A percentile compares a stretch with the other conserved stretches of the same genome.
Evolutionary conservation across 2,797 vertebrate genomes (phyloP).

Genomic region (Cryptoprocta ferox): DNA sequence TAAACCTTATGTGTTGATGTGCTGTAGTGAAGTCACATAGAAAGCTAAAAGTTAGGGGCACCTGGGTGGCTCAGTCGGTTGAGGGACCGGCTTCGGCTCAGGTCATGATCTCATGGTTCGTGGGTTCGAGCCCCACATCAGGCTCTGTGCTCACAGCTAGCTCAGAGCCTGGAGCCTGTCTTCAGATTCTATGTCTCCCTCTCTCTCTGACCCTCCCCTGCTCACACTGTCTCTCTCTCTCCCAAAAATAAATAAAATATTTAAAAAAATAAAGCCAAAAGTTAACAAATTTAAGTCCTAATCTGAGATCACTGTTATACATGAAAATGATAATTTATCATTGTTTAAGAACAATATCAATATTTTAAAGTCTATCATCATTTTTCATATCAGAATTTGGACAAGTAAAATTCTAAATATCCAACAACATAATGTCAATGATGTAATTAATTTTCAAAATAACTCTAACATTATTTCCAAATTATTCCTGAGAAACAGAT

Average conservation of each 20-base stretch:
- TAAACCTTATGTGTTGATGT: background rate
- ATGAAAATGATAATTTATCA: constrained; percentile 62
- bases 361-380: constrained; percentile 50
- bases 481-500: constrained; percentile 77
- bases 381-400: constrained; percentile 62
- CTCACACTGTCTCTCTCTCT: too few relatives aligned
- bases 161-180: too few relatives aligned
- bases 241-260: too few relatives aligned
- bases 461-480: constrained; percentile 81
- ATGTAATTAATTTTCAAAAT: constrained; percentile 79
- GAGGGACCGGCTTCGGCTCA: too few relatives aligned
- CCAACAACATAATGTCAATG: constrained; percentile 70
- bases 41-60: constrained; percentile 46
- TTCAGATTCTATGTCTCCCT: too few relatives aligned
- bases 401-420: constrained; percentile 72
- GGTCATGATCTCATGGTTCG: too few relatives aligned
- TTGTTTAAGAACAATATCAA: constrained; percentile 63
- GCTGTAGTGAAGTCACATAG: constrained; percentile 4
- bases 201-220: too few relatives aligned
- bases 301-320: constrained; percentile 45
- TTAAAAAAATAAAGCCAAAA: constrained; percentile 23
- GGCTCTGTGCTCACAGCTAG: too few relatives aligned
- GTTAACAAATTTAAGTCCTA: constrained; percentile 62
- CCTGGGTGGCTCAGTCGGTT: too few relatives aligned
- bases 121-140: too few relatives aligned